Conservation (phyloP, 1,140 invertebrate genomes). For the Platyscapa corneri region DNA sequence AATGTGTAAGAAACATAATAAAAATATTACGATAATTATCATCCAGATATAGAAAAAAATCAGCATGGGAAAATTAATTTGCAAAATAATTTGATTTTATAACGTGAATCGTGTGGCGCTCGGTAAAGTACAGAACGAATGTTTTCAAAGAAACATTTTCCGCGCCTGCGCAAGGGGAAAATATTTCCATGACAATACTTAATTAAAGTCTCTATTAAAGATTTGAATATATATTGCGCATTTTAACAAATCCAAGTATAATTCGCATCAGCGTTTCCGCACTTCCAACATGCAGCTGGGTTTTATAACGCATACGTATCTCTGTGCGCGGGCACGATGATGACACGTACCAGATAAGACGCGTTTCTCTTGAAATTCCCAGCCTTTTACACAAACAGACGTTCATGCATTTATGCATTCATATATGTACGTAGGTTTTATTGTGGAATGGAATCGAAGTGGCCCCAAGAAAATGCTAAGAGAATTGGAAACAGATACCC, state of each 20-base stretch:
- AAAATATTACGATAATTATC: no score
- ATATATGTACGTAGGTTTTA: background rate
- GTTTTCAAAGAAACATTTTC: background rate
- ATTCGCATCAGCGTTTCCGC: conserved; percentile 49
- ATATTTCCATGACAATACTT: conserved; percentile 24
- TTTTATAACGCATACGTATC: background rate
- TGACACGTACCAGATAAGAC: conserved; percentile 45
- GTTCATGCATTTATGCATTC: conserved; percentile 14
- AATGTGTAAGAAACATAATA: no score
- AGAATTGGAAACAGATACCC: background rate
- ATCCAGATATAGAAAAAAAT: no score
- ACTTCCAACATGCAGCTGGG: conserved; percentile 33
- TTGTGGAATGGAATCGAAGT: background rate
- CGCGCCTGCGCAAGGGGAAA: background rate
- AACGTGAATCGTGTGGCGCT: no score
- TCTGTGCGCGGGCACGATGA: conserved; percentile 3
- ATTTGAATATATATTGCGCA: conserved; percentile 33
- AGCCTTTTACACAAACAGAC: background rate
- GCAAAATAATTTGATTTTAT: background rate
- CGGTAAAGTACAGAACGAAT: background rate
- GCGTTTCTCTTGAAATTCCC: background rate
- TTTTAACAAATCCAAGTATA: conserved; percentile 37
- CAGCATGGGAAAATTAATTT: background rate
- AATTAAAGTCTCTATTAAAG: conserved; percentile 49
- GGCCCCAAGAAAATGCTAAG: background rate